Evolutionary conservation across 2,888 invertebrate genomes (phyloP).

Genomic region (Sepiola atlantica): DNA sequence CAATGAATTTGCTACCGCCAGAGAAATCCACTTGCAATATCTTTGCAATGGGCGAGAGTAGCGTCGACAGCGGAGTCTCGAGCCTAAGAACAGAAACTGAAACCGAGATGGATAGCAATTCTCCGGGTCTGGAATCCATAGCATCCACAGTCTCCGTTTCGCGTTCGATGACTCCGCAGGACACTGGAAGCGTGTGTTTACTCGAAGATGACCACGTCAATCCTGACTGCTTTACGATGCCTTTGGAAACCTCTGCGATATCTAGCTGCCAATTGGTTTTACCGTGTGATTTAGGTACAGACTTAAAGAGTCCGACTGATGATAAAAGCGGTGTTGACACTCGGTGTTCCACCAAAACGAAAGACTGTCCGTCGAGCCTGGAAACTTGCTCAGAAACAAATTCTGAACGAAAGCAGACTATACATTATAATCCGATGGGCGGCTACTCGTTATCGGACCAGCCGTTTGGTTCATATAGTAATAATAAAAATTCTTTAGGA

Average conservation of each 20-base stretch:
- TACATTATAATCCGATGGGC: background rate
- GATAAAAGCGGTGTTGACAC: constrained; percentile 40
- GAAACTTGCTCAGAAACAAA: constrained; percentile 32
- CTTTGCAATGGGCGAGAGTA: constrained; percentile 46
- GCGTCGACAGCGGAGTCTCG: constrained; percentile 44
- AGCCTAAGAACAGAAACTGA: constrained; percentile 44
- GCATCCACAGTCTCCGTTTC: constrained; percentile 41
- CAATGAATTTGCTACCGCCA: constrained; percentile 37
- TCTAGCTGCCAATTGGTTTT: constrained; percentile 11
- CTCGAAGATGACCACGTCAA: constrained; percentile 42
- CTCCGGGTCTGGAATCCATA: constrained; percentile 44
- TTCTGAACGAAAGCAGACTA: constrained; percentile 39
- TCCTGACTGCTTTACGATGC: background rate
- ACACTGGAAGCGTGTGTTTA: constrained; percentile 39
- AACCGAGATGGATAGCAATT: constrained; percentile 44
- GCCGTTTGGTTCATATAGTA: constrained; percentile 33
- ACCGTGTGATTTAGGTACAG: constrained; percentile 40
- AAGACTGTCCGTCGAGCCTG: background rate
- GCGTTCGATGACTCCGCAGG: constrained; percentile 41
- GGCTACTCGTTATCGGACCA: constrained; percentile 38
- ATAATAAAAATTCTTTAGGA: constrained; percentile 25
- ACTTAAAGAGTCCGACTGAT: constrained; percentile 12
- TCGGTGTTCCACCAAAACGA: background rate
- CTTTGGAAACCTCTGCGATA: constrained; percentile 11
- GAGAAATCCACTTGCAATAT: constrained; percentile 45